Evolutionary conservation across 2,797 vertebrate species (phyloP), one percentile per base, ranked within the genome.

Genomic region (Macrochelys suwanniensis): DNA sequence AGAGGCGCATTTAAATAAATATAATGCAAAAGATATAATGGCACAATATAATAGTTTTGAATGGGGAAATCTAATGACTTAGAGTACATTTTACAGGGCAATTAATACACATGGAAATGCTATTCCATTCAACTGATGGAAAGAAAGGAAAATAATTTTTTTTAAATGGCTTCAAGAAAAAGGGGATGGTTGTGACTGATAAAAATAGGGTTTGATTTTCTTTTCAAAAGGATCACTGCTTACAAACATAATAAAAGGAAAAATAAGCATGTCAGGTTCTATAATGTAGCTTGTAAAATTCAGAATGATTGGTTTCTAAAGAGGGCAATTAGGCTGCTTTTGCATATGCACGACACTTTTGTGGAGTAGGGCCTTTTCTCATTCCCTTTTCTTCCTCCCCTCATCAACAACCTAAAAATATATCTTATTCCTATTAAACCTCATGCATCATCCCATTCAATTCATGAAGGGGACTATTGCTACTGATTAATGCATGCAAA

Each of bases 131-230:
- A 96, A 71, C 95, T 87, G 90, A 94, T 65, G 89, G 94, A 96
- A 96, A 96, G 96, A 96, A 95, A 96, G 90, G 94, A 87, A 97
- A 97, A 97, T 92, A 97, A 96, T 95, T 95, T 96, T 95, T 97
- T 95, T 96, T 61, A 91, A 50, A 59, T 61, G 79, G 81, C 93
- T 90, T 82, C 92, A 86, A 92, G 89, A 92, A 90, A 93, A 92
- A 96, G 93, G 87, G 97, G 97, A 95, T 82, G 95, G 94, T 37
- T 85, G 97, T 95, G 94, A 92, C 95, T 92, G 97, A 98, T 98
- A 97, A 98, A 98, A 98, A 98, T 98, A 97, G 97, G 97, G 94
- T 97, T 96, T 98, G 98, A 98, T 98, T 98, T 98, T 98, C 98
- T 97, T 98, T 98, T 98, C 98, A 97, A 92, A 97, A 89, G 95